These are phyloP conservation scores for Pandemis heparana DNA, from an alignment of 2,888 invertebrate species.

Conservation along the genomic window DNA sequence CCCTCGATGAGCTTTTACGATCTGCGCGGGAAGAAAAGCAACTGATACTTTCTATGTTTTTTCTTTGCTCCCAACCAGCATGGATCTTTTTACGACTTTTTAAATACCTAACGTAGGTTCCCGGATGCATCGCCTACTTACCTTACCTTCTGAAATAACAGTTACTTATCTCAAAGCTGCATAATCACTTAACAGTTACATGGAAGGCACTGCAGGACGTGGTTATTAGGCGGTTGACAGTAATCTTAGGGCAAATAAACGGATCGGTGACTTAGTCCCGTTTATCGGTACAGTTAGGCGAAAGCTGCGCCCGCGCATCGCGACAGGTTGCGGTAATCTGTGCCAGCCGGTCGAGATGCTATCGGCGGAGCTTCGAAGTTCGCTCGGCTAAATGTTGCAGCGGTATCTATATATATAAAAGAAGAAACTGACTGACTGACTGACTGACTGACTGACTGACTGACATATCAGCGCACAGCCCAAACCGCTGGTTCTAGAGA, in stretches of 20 bases:
- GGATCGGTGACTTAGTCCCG: slow-evolving; percentile 54
- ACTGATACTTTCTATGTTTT: too few relatives aligned
- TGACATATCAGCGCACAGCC: too few relatives aligned
- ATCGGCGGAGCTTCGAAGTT: slow-evolving; percentile 12
- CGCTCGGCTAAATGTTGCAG: neutral
- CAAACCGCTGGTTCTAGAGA: too few relatives aligned
- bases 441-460: too few relatives aligned
- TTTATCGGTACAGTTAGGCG: slow-evolving; percentile 65
- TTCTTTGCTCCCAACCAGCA: too few relatives aligned
- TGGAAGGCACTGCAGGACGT: slow-evolving; percentile 16
- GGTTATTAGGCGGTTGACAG: slow-evolving; percentile 33
- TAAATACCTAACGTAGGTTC: too few relatives aligned
- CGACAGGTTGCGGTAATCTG: slow-evolving; percentile 53
- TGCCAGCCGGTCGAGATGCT: slow-evolving; percentile 41
- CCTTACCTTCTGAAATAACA: neutral
- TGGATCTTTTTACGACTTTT: too few relatives aligned
- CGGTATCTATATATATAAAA: too few relatives aligned
- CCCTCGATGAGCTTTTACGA: too few relatives aligned
- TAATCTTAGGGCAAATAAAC: slow-evolving; percentile 35
- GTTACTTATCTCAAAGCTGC: neutral
- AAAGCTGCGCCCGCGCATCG: slow-evolving; percentile 59
- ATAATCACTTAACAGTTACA: slow-evolving; percentile 26
- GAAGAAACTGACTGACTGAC: too few relatives aligned
- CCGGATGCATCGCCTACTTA: neutral
- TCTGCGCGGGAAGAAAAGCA: too few relatives aligned